A percentile compares a stretch with the other conserved stretches of the same genome.
Conservation (phyloP, 2,888 invertebrate species). For the Rhamphomyia laevipes region DNA sequence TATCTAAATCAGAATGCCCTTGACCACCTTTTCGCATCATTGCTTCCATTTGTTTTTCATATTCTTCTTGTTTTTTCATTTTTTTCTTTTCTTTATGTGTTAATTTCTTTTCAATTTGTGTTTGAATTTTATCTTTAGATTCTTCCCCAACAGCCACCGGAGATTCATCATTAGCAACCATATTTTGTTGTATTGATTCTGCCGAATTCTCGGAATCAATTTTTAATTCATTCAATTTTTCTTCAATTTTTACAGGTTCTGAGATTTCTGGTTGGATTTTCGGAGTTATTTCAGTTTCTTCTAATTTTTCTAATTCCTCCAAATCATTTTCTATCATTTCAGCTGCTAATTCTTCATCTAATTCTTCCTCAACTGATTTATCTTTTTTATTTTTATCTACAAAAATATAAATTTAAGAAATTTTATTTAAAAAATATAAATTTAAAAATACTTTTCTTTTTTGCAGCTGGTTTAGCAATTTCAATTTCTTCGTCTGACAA, state of each 20-base stretch:
- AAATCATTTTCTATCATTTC: conserved; percentile 6
- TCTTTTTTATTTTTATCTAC: conserved; percentile 7
- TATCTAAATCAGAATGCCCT: conserved; percentile 79
- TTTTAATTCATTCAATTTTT: conserved; percentile 29
- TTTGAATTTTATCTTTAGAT: conserved; percentile 15
- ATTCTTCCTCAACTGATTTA: conserved; percentile 9
- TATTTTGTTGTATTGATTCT: conserved; percentile 20
- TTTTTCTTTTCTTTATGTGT: conserved; percentile 89
- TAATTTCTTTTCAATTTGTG: conserved; percentile 53
- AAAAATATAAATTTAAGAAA: neutral
- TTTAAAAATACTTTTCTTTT: conserved; percentile 36
- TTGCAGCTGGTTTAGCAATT: conserved; percentile 35
- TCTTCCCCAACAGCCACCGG: conserved; percentile 17
- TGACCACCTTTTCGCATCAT: conserved; percentile 78
- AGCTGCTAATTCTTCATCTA: conserved; percentile 7
- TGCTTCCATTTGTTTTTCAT: conserved; percentile 75
- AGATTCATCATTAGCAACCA: conserved; percentile 24
- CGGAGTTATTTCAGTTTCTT: conserved; percentile 5
- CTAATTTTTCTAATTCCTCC: conserved; percentile 2
- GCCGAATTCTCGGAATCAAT: conserved; percentile 12
- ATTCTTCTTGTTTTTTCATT: conserved; percentile 77
- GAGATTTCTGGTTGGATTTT: neutral
- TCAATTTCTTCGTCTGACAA: conserved; percentile 12
- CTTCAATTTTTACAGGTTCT: conserved; percentile 16
- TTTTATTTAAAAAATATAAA: neutral